Conservation (phyloP, 2,888 invertebrate species). For the Tenthredo scrophulariae region DNA sequence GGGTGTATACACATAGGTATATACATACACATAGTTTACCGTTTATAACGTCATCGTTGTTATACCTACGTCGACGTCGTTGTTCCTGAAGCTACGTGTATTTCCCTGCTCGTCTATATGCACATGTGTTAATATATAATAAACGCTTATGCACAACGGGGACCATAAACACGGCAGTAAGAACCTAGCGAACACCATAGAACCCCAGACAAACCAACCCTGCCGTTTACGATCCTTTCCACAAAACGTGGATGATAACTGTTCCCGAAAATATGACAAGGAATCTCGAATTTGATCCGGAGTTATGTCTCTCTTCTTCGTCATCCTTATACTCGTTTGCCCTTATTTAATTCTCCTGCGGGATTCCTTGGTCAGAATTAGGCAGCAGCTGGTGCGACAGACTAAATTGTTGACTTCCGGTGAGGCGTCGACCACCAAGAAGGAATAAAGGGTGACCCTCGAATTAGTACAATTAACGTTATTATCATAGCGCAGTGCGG, state of each 20-base stretch:
- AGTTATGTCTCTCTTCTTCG: not conserved
- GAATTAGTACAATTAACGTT: constrained; percentile 42
- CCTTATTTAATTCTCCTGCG: not conserved
- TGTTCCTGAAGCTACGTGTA: not conserved
- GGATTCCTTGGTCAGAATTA: not conserved
- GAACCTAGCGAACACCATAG: not conserved
- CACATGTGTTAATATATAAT: constrained; percentile 44
- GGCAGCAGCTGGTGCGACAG: constrained; percentile 22
- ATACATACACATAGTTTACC: not conserved
- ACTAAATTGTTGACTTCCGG: constrained; percentile 46
- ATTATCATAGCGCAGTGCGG: not conserved
- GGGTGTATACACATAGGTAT: not conserved
- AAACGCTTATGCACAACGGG: constrained; percentile 29
- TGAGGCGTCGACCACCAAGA: constrained; percentile 40
- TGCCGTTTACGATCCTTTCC: not conserved
- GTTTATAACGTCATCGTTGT: constrained; percentile 28
- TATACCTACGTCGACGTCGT: not conserved
- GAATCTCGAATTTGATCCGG: not conserved
- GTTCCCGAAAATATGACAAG: not conserved
- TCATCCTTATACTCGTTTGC: not conserved
- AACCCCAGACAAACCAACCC: not conserved
- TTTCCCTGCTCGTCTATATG: constrained; percentile 39
- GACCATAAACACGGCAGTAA: not conserved
- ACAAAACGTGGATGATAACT: not conserved
- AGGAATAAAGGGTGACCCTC: constrained; percentile 35